Evolutionary conservation across 2,888 invertebrate genomes (phyloP).

Genomic region (Morpho deidamia): DNA sequence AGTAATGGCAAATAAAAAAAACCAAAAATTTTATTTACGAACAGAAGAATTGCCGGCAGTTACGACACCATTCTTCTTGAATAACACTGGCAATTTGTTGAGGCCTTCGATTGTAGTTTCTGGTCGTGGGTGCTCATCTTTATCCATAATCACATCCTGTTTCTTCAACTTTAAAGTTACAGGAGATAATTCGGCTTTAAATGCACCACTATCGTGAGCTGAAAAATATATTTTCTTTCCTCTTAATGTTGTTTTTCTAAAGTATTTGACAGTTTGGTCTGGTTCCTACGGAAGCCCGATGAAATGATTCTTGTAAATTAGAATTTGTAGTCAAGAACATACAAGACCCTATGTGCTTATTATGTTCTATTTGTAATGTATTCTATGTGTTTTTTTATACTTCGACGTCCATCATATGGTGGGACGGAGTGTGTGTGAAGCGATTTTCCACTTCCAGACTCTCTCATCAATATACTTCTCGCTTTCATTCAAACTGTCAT

Average conservation of each 20-base stretch:
- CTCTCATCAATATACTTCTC: no score
- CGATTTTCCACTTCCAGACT: no score
- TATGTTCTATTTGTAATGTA: no score
- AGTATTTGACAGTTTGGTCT: no score
- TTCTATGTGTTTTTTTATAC: no score
- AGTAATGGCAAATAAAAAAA: no score
- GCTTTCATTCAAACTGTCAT: no score
- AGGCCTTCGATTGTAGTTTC: conserved; percentile 91
- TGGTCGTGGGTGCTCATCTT: conserved; percentile 96
- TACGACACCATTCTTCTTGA: conserved; percentile 95
- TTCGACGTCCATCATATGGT: neutral
- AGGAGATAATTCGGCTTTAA: conserved; percentile 93
- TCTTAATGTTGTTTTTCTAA: no score
- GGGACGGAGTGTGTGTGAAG: no score
- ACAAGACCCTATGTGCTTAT: no score
- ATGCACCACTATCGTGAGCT: conserved; percentile 93
- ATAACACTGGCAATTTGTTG: conserved; percentile 91
- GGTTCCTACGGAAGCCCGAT: no score
- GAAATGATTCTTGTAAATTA: neutral
- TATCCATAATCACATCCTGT: conserved; percentile 84
- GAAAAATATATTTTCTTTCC: conserved; percentile 1
- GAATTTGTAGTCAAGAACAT: no score
- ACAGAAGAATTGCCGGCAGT: conserved; percentile 97
- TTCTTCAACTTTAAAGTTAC: conserved; percentile 84
- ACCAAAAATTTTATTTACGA: conserved; percentile 41